Conservation (phyloP, 2,113 vertebrate genomes). For the Sakesphorus luctuosus region DNA sequence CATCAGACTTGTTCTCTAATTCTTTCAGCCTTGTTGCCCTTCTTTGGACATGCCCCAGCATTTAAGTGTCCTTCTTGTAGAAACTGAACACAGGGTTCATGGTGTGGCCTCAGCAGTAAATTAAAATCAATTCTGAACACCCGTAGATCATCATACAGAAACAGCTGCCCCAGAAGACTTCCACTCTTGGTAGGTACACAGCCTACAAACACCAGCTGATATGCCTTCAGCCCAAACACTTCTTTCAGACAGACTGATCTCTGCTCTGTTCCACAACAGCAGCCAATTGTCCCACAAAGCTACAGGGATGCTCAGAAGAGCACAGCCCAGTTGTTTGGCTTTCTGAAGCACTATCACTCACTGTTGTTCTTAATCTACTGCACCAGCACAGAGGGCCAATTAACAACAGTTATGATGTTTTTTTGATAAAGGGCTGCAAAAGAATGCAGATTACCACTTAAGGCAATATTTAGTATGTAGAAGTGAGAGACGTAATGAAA, state of each 20-base stretch:
- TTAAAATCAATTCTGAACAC: background rate
- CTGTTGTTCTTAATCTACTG: background rate
- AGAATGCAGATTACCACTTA: background rate
- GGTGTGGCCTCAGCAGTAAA: background rate
- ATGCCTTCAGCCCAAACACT: background rate
- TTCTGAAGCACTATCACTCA: background rate
- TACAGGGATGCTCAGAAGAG: background rate
- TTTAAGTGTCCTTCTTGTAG: background rate
- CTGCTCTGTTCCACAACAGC: background rate
- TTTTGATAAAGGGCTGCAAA: background rate
- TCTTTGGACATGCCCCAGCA: background rate
- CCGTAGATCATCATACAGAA: background rate
- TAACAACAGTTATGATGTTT: background rate
- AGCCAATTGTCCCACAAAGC: background rate
- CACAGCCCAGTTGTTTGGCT: background rate
- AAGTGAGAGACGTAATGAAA: background rate
- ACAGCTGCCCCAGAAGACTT: background rate
- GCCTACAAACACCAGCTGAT: background rate
- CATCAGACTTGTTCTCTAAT: background rate
- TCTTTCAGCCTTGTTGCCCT: background rate
- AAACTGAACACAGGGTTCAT: background rate
- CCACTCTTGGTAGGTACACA: background rate
- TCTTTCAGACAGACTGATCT: background rate
- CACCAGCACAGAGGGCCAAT: background rate
- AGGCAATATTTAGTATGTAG: background rate